phyloP scores from a whole-genome alignment of 1,140 invertebrate genomes.

The Notospermus geniculatus region DNA sequence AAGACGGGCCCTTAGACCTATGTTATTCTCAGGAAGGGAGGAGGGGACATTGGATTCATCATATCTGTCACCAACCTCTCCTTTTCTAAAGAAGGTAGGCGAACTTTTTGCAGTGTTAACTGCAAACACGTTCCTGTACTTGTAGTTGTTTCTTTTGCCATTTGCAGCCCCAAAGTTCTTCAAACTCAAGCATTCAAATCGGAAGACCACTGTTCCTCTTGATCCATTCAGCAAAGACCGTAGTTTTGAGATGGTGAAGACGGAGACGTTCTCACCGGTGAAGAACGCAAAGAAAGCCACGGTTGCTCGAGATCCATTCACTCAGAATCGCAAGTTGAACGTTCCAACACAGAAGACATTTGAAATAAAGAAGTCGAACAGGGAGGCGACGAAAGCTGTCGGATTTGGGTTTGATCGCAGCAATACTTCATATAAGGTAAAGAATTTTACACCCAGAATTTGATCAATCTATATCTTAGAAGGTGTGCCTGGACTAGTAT shows the following conservation, averaged over 20 bases:
- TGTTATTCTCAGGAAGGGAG: no score
- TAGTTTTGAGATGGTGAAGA: slow-evolving; percentile 25
- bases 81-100: no score
- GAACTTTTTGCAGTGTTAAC: no score
- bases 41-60: no score
- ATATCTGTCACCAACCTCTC: no score
- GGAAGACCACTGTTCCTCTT: slow-evolving; percentile 21
- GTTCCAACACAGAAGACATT: slow-evolving; percentile 27
- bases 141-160: no score
- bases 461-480: no score
- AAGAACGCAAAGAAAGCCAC: slow-evolving; percentile 22
- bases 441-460: no score
- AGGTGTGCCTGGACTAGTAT: no score
- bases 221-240: slow-evolving; percentile 35
- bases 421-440: no score
- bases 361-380: slow-evolving; percentile 30
- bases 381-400: slow-evolving; percentile 29
- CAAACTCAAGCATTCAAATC: slow-evolving; percentile 21
- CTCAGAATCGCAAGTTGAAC: slow-evolving; percentile 26
- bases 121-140: no score
- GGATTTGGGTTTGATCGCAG: slow-evolving; percentile 20
- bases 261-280: slow-evolving; percentile 26
- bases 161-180: slow-evolving; percentile 21
- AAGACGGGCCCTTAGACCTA: no score
- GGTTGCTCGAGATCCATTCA: slow-evolving; percentile 31